Conservation (phyloP, 2,113 vertebrate genomes). For the Sturnira hondurensis region DNA sequence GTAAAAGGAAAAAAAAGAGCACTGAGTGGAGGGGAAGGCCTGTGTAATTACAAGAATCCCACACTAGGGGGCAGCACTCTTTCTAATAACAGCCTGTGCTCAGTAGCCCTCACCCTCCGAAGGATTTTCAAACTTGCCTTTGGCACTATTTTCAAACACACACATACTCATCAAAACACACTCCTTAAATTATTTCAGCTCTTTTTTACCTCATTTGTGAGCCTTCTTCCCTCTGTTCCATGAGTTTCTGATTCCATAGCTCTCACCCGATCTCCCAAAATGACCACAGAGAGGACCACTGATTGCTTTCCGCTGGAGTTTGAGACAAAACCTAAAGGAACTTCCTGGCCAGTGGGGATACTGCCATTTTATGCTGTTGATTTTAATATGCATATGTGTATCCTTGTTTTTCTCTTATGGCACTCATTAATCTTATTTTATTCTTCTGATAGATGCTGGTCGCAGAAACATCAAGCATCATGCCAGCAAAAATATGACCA, state of each 20-base stretch:
- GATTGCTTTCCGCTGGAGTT: neutral
- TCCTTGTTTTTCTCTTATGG: neutral
- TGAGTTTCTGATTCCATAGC: neutral
- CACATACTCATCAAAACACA: neutral
- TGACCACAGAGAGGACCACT: neutral
- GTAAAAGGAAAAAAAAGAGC: too few species aligned
- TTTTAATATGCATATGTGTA: neutral
- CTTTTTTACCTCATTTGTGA: neutral
- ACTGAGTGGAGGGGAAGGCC: accelerated
- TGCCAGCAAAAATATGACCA: conserved; percentile 4
- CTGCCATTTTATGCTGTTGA: conserved; percentile 10
- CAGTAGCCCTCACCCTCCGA: neutral
- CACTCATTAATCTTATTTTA: conserved; percentile 23
- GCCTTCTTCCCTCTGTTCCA: neutral
- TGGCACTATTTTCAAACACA: neutral
- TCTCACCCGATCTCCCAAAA: conserved; percentile 4
- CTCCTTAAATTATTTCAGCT: neutral
- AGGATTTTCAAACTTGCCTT: neutral
- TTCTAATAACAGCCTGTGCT: neutral
- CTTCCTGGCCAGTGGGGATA: neutral
- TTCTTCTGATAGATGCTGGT: neutral
- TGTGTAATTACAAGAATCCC: neutral
- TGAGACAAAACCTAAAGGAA: conserved; percentile 36
- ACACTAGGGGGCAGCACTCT: neutral
- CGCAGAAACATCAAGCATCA: neutral